Evolutionary conservation across 2,888 invertebrate species (phyloP).

Genomic region (Yponomeuta malinellus): DNA sequence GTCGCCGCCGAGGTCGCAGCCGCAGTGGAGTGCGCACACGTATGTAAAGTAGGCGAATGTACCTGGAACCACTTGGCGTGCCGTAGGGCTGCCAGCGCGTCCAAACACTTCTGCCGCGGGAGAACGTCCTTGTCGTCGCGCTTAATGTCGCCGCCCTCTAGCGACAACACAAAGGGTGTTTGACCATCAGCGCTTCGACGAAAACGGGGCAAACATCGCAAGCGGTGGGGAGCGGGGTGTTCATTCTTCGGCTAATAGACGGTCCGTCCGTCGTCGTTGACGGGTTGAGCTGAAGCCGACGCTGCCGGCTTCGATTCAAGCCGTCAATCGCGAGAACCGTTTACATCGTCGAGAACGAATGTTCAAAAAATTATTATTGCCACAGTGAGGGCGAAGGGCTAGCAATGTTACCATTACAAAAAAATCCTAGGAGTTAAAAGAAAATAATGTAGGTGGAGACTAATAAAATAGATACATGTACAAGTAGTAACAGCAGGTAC

Average conservation of each 20-base stretch:
- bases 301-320: not conserved
- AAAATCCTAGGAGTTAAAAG: not conserved
- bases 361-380: not conserved
- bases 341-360: not conserved
- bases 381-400: not conserved
- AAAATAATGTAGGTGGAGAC: constrained; percentile 13
- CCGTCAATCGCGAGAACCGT: not conserved
- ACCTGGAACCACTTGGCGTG: constrained; percentile 99
- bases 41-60: constrained; percentile 67
- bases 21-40: constrained; percentile 56
- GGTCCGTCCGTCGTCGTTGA: not conserved
- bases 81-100: constrained; percentile 99
- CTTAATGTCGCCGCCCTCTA: constrained; percentile 78
- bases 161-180: constrained; percentile 83
- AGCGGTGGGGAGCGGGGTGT: constrained; percentile 21
- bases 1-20: no score
- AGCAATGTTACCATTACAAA: not conserved
- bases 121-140: constrained; percentile 94
- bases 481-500: not conserved
- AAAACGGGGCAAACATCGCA: constrained; percentile 70
- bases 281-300: not conserved
- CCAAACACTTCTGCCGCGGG: constrained; percentile 99
- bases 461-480: constrained; percentile 8
- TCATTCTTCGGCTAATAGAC: constrained; percentile 5
- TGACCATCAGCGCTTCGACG: constrained; percentile 79